Evolutionary conservation across 2,113 vertebrate species (phyloP), one percentile per base, ranked within the genome.

Genomic region (Lates calcarifer): DNA sequence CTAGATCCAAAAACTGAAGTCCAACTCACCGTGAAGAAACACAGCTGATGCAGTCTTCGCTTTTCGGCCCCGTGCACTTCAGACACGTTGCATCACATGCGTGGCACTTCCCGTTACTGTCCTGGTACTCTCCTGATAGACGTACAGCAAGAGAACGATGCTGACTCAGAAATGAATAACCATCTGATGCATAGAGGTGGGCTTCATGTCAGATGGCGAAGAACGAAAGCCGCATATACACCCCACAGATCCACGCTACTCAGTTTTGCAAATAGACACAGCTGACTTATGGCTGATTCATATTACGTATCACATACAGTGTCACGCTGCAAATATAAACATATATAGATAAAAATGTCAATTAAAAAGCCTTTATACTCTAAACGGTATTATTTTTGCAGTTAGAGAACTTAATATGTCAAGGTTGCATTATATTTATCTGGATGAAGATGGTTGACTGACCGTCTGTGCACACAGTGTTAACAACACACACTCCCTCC

Each of bases 381-480:
- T 13, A 13, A 61, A 33, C 45, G 24, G 24, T 20, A 37, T 26
- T 20, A 11, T 67, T 74, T 62, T n/a, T 45, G 0, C 15, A 28
- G 60, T 18, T 29, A n/a, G 51, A 29, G 28, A 56, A 29, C 28
- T 45, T 22, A 58, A 45, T 22, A 26, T n/a, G 51, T 45, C 18
- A 53, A 15, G 3, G 29, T 18, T 31, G 29, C n/a, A 53, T 61
- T 68, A 43, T 53, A 28, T 67, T 51, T 67, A 22, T 77, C 26
- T 31, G 56, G 53, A 63, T 53, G 55, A 72, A 15, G 51, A 73
- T 12, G 41, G 73, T 28, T 93, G 92, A 96, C 97, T 97, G 92
- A 99, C 98, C 97, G 88, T 97, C 96, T 92, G 95, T 95, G 93
- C 98, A 99, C 81, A 95, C 91, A 9, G 96, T 95, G 91, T 95